Conservation (phyloP, 2,888 invertebrate species). For the Resseliella maxima region DNA sequence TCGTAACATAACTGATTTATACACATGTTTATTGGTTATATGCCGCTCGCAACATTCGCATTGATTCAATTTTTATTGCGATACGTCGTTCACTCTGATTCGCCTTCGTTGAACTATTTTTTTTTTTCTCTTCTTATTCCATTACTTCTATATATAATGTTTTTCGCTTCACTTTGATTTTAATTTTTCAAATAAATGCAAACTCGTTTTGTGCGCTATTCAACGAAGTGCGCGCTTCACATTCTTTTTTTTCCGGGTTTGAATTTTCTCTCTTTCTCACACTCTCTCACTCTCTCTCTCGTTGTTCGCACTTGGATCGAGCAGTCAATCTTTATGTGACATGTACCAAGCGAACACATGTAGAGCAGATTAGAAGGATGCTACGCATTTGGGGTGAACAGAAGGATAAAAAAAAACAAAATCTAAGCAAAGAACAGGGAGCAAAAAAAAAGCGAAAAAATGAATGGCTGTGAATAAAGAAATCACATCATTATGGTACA, state of each 20-base stretch:
- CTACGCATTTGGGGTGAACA: not conserved
- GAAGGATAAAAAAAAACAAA: not conserved
- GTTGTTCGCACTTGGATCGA: not conserved
- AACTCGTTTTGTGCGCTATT: not conserved
- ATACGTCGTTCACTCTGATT: not conserved
- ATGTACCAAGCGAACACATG: not conserved
- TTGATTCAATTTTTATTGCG: not conserved
- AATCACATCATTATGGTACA: slow-evolving; percentile 24
- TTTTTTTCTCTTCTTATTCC: not conserved
- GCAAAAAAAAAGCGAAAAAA: not conserved
- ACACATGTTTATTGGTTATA: not conserved
- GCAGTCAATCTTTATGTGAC: not conserved
- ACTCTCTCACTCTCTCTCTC: not conserved
- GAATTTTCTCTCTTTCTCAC: too few species aligned
- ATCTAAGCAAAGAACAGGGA: not conserved
- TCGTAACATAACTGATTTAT: not conserved
- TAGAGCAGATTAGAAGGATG: slow-evolving; percentile 6
- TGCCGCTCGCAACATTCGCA: not conserved
- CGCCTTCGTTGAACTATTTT: not conserved
- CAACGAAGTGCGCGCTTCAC: too few species aligned
- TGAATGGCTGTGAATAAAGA: slow-evolving; percentile 21
- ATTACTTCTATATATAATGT: too few species aligned
- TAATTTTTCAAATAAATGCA: not conserved
- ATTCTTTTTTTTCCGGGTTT: not conserved
- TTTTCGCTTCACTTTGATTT: not conserved